Evolutionary conservation across 2,888 invertebrate species (phyloP).

Genomic region (Palloptera scutellata): DNA sequence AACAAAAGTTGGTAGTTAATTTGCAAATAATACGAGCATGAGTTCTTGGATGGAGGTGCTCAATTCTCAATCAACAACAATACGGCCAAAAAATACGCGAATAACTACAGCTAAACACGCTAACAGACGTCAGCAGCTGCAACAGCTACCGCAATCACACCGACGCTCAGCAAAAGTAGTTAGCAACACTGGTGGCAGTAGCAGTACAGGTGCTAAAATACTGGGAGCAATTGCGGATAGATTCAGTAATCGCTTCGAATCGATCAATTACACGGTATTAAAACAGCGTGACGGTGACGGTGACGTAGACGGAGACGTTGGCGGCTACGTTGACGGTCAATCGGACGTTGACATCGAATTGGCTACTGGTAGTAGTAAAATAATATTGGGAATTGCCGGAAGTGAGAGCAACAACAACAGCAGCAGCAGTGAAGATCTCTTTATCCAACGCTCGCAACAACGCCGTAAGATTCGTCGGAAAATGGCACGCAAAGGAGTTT

Average conservation of each 20-base stretch:
- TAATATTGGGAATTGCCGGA: neutral
- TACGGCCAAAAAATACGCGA: too few species aligned
- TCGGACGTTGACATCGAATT: neutral
- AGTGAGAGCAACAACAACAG: conserved; percentile 38
- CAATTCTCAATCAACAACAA: conserved; percentile 27
- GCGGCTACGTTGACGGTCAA: conserved; percentile 4
- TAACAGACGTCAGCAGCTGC: conserved; percentile 5
- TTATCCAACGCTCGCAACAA: conserved; percentile 36
- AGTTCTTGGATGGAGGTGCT: conserved; percentile 36
- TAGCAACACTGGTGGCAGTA: conserved; percentile 7
- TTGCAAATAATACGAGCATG: conserved; percentile 27
- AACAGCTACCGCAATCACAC: conserved; percentile 21
- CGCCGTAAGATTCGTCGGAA: conserved; percentile 43
- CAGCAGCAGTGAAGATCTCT: conserved; percentile 55
- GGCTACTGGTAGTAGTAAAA: conserved; percentile 36
- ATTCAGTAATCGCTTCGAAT: conserved; percentile 24
- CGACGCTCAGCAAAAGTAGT: conserved; percentile 15
- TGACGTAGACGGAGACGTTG: conserved; percentile 31
- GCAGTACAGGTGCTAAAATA: conserved; percentile 34
- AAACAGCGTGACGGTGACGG: conserved; percentile 52
- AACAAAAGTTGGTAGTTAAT: neutral
- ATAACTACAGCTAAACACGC: too few species aligned
- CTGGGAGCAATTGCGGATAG: conserved; percentile 37
- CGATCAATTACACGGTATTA: conserved; percentile 43
- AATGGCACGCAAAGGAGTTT: conserved; percentile 36